Base-by-base conservation (phyloP, 2,888 invertebrate genomes). In the Eristalis intricaria region DNA sequence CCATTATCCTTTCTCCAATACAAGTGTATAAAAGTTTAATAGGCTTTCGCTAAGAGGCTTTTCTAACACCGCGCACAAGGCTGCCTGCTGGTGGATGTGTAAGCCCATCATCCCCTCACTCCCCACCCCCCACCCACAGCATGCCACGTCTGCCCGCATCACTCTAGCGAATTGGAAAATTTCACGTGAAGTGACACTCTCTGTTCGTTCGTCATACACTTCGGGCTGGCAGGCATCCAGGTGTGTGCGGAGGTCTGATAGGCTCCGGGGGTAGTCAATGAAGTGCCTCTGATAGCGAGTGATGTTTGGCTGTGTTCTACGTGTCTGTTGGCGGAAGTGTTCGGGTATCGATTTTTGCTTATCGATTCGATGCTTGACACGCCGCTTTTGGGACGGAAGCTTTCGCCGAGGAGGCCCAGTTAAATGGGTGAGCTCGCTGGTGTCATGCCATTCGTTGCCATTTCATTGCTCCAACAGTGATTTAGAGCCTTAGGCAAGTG, bases 11-110 rank as follows among this genome's bases (percentile, higher is more conserved):
- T 65, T 83, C 77, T 77, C 61, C 40, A 56, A 71, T 40, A 35
- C 65, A 70, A 71, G 68, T 77, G 56, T 69, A 78, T 83, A 32
- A 83, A 83, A 73, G 43, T 83, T 83, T 83, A 83, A 77, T 77
- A 83, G 73, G 83, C 73, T 83, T 83, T 68, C 63, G 43, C 19
- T 77, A 71, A 77, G 83, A 83, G 63, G 83, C 71, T 77, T 77
- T 73, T 23, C 77, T 69, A 43, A 38, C 61, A 43, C 38, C 19
- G n/a, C 64, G 22, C 32, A 64, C 19, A 22, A 11, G 26, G 19
- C 15, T 60, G 60, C 13, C 13, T 23, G 15, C 8, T 0, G 8
- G 60, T 26, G 60, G 26, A 23, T 15, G 23, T 23, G 26, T 13
- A 60, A 29, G 60, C n/a, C 50, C 50, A 50, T 19, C 50, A 15